Conservation (phyloP, 2,113 vertebrate species). For the Myotis yumanensis region DNA sequence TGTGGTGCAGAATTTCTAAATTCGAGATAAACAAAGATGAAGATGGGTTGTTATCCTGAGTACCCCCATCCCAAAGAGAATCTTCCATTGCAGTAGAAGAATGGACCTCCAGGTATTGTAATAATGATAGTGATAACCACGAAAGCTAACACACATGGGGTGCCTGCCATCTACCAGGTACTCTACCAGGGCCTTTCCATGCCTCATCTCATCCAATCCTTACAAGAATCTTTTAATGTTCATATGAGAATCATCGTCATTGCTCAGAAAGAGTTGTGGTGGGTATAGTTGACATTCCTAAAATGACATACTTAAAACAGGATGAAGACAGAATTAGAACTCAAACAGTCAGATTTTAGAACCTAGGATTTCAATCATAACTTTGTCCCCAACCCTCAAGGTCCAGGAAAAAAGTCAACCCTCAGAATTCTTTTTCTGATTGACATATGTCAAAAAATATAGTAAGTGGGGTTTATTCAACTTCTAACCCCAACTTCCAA, state of each 20-base stretch:
- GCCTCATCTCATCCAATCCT: neutral
- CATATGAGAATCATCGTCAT: neutral
- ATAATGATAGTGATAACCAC: too few relatives aligned
- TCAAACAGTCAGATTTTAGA: neutral
- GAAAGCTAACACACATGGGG: fast-evolving
- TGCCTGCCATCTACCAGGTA: neutral
- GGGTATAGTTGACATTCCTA: too few relatives aligned
- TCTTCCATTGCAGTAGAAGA: neutral
- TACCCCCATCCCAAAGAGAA: neutral
- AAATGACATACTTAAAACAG: neutral
- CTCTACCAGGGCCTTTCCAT: fast-evolving
- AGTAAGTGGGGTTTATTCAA: neutral
- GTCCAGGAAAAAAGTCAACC: neutral
- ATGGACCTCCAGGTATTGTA: neutral
- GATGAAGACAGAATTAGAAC: neutral
- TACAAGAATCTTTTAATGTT: too few relatives aligned
- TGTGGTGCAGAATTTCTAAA: neutral
- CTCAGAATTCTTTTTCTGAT: neutral
- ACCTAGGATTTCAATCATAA: neutral
- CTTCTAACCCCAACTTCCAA: neutral
- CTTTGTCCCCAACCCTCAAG: neutral
- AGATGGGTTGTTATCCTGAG: too few relatives aligned
- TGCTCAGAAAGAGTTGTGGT: neutral
- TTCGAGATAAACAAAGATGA: neutral
- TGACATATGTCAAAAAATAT: neutral